Percentiles rank a stretch among this genome's conserved stretches.
Conservation (phyloP, 2,888 invertebrate genomes). For the Parnassius glacialis region DNA sequence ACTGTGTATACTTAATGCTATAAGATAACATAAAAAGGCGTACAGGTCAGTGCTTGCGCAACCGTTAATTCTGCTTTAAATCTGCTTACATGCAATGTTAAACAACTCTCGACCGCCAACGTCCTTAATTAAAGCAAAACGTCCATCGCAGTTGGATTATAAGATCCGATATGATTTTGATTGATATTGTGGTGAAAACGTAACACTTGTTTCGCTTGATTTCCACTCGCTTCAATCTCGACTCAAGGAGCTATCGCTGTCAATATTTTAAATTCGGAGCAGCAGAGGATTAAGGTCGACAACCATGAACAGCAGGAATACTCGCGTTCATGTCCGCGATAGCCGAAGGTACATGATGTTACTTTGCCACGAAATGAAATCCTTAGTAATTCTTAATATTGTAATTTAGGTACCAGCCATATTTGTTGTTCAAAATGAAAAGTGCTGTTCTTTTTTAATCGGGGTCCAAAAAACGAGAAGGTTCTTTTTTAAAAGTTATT, state of each 20-base stretch:
- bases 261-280: constrained; percentile 43
- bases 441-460: no score
- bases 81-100: constrained; percentile 34
- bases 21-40: constrained; percentile 23
- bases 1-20: constrained; percentile 14
- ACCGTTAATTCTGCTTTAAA: constrained; percentile 35
- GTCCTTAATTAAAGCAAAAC: constrained; percentile 64
- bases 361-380: constrained; percentile 24
- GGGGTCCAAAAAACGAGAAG: no score
- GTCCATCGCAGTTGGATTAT: constrained; percentile 56
- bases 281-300: constrained; percentile 55
- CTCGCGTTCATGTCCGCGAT: constrained; percentile 21
- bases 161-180: constrained; percentile 68
- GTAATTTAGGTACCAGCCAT: background rate
- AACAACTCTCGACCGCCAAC: constrained; percentile 45
- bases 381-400: constrained; percentile 27
- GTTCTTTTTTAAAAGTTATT: no score
- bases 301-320: constrained; percentile 44
- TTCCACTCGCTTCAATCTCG: constrained; percentile 38
- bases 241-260: constrained; percentile 39
- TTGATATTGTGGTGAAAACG: constrained; percentile 61
- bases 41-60: constrained; percentile 25
- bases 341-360: constrained; percentile 24
- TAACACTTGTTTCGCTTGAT: constrained; percentile 42
- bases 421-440: no score